These are phyloP conservation scores for Oreochromis niloticus DNA, from an alignment of 2,113 vertebrate species.

Conservation along the genomic window DNA sequence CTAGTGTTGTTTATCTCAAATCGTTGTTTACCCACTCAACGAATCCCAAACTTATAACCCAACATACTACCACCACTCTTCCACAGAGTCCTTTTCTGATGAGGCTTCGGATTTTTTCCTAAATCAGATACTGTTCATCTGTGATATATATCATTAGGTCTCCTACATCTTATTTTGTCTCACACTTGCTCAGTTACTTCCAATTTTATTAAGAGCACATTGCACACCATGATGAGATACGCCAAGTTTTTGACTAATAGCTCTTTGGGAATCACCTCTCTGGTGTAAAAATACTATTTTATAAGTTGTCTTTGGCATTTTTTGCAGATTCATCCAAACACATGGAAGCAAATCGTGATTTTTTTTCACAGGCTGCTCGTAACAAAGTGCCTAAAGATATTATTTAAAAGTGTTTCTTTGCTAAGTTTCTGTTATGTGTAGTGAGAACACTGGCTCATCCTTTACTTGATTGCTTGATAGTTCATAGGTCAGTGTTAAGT, in stretches of 20 bases:
- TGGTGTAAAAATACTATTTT: neutral
- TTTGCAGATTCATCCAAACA: neutral
- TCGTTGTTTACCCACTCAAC: neutral
- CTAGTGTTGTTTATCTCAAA: neutral
- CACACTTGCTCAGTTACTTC: neutral
- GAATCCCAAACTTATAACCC: neutral
- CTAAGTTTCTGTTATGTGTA: neutral
- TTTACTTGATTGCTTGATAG: neutral
- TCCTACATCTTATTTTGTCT: fast-evolving
- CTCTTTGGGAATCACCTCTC: fast-evolving
- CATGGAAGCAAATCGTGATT: neutral
- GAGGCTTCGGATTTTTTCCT: fast-evolving
- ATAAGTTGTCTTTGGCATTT: neutral
- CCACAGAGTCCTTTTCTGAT: neutral
- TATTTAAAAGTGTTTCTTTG: neutral
- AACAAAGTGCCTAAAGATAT: neutral
- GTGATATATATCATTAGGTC: neutral
- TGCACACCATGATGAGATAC: neutral
- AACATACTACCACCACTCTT: neutral
- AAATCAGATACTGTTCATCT: neutral
- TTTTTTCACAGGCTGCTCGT: fast-evolving
- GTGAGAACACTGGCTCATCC: neutral
- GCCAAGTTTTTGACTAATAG: neutral
- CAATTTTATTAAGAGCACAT: neutral
- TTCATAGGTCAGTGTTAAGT: neutral